A percentile compares a stretch with the other conserved stretches of the same genome.
These are phyloP conservation scores for Neogobius melanostomus DNA, from an alignment of 2,113 vertebrate genomes.

Conservation along the genomic window DNA sequence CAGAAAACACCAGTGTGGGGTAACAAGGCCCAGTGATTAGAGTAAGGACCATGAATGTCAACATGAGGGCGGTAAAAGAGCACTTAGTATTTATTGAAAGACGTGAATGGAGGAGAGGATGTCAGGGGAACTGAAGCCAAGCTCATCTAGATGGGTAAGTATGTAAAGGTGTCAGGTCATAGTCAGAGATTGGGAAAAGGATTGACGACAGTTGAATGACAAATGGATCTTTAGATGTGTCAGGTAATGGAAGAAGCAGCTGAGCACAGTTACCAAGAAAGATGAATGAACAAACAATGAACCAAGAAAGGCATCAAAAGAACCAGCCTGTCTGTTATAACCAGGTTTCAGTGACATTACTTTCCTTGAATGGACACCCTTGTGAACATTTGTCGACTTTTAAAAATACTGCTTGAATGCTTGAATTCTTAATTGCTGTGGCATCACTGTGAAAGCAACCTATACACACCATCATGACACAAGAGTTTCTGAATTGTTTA, in stretches of 20 bases:
- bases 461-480: too few relatives aligned
- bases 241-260: conserved; percentile 18
- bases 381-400: too few relatives aligned
- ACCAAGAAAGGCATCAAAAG: too few relatives aligned
- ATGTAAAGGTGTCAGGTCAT: conserved; percentile 54
- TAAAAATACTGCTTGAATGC: too few relatives aligned
- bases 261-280: too few relatives aligned
- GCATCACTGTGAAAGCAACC: too few relatives aligned
- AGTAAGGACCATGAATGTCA: conserved; percentile 41
- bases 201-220: conserved; percentile 62
- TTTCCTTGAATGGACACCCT: too few relatives aligned
- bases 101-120: conserved; percentile 36
- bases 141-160: conserved; percentile 32
- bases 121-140: conserved; percentile 35
- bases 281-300: too few relatives aligned
- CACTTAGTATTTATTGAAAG: conserved; percentile 46
- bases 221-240: conserved; percentile 13
- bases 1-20: conserved; percentile 35
- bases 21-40: conserved; percentile 47
- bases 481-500: too few relatives aligned
- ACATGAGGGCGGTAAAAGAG: conserved; percentile 43
- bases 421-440: too few relatives aligned
- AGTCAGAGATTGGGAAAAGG: conserved; percentile 25
- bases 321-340: too few relatives aligned
- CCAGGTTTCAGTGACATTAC: too few relatives aligned